Evolutionary conservation across 2,797 vertebrate species (phyloP).

Genomic region (Fundulus diaphanus): DNA sequence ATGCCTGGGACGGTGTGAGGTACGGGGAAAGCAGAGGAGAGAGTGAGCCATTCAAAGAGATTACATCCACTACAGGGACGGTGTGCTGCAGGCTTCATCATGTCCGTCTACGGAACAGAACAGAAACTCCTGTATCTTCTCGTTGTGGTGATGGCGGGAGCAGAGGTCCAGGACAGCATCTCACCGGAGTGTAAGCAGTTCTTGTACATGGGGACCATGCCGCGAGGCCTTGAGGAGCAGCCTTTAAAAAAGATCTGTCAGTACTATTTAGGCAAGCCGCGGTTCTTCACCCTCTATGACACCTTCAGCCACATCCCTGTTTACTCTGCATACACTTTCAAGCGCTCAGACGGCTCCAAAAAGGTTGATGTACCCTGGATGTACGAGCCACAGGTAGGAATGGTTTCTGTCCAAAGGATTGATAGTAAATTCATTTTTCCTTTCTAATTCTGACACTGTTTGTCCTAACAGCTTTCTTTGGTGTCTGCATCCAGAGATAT

Average conservation of each 20-base stretch:
- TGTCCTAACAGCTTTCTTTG: conserved; percentile 64
- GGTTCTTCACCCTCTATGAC: conserved; percentile 86
- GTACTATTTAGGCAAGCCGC: conserved; percentile 75
- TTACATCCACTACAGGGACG: conserved; percentile 13
- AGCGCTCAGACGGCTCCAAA: conserved; percentile 75
- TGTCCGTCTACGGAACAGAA: conserved; percentile 34
- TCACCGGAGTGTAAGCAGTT: conserved; percentile 86
- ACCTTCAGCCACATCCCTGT: conserved; percentile 73
- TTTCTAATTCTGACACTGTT: background rate
- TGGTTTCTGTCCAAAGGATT: background rate
- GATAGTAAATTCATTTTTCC: background rate
- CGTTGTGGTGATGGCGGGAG: conserved; percentile 39
- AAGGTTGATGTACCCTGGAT: conserved; percentile 80
- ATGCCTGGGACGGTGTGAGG: conserved; percentile 6
- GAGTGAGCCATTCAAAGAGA: conserved; percentile 13
- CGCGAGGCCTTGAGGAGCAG: conserved; percentile 77
- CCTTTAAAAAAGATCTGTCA: conserved; percentile 86
- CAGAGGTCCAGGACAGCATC: conserved; percentile 73
- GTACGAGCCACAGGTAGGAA: conserved; percentile 79
- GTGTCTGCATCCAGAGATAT: conserved; percentile 67
- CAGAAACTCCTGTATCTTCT: conserved; percentile 38
- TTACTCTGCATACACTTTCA: conserved; percentile 80
- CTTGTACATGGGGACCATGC: conserved; percentile 81
- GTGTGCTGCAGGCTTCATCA: conserved; percentile 12
- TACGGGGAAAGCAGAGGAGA: conserved; percentile 10